Evolutionary conservation across 2,113 vertebrate genomes (phyloP).

Genomic region (Circaetus gallicus): DNA sequence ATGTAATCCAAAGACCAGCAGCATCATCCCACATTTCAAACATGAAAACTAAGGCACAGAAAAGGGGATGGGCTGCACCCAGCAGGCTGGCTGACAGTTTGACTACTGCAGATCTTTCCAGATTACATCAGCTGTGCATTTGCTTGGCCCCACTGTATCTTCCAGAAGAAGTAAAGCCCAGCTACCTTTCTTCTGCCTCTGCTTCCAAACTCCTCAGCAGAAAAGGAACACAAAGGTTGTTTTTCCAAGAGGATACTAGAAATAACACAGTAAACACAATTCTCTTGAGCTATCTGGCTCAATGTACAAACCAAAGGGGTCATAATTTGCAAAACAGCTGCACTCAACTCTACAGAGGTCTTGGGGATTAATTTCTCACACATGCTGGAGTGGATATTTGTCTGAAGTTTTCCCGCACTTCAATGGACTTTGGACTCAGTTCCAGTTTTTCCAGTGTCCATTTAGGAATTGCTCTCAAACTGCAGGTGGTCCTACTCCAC

Average conservation of each 20-base stretch:
- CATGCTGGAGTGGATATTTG: neutral
- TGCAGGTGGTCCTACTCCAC: neutral
- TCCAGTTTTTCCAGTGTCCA: neutral
- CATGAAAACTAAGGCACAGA: neutral
- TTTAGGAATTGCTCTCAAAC: neutral
- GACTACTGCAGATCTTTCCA: neutral
- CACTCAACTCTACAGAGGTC: neutral
- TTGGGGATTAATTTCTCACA: neutral
- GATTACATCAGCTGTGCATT: rapidly evolving
- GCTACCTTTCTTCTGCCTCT: neutral
- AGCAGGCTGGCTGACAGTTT: neutral
- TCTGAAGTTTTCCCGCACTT: neutral
- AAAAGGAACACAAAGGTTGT: neutral
- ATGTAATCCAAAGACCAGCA: neutral
- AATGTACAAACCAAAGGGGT: neutral
- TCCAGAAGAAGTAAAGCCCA: neutral
- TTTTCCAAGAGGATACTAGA: neutral
- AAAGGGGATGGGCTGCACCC: neutral
- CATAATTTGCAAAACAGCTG: neutral
- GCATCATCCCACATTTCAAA: neutral
- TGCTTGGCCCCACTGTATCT: neutral
- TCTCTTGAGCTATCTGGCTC: neutral
- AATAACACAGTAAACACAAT: neutral
- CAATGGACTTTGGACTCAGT: neutral
- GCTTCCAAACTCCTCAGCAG: neutral